Conservation (phyloP, 2,888 invertebrate genomes). For the Capitulum mitella region DNA sequence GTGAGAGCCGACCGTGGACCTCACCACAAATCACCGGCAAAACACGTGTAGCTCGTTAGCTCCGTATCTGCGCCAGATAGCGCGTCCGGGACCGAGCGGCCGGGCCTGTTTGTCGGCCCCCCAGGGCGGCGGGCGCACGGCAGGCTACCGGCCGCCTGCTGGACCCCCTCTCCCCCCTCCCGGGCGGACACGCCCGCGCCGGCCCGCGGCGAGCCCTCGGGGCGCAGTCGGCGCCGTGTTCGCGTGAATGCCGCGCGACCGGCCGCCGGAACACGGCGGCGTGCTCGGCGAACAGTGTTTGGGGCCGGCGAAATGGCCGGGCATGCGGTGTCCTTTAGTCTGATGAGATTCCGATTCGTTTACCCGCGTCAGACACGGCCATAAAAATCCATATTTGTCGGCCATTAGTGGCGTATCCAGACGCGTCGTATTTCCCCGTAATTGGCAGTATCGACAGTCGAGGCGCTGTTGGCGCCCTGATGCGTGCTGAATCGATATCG, state of each 20-base stretch:
- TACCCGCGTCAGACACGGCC: neutral
- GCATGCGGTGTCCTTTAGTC: neutral
- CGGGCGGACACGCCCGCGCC: too few relatives aligned
- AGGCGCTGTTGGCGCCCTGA: neutral
- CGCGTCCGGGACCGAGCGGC: neutral
- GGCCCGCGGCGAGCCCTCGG: too few relatives aligned
- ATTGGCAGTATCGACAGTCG: neutral
- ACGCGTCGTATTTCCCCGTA: neutral
- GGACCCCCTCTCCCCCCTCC: too few relatives aligned
- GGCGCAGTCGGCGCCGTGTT: too few relatives aligned
- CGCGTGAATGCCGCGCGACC: too few relatives aligned
- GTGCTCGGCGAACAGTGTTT: too few relatives aligned
- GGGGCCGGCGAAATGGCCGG: neutral
- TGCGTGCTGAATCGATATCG: neutral
- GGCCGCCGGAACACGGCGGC: too few relatives aligned
- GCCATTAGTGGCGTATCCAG: neutral
- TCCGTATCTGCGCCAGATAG: neutral
- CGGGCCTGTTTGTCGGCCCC: too few relatives aligned
- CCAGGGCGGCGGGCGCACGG: too few relatives aligned
- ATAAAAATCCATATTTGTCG: neutral
- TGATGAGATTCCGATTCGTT: neutral
- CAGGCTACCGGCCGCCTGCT: too few relatives aligned
- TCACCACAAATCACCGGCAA: neutral
- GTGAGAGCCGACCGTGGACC: neutral
- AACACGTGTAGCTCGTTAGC: constrained; percentile 2